These are phyloP conservation scores for Spea multiplicata DNA, from an alignment of 2,113 vertebrate species.

Conservation along the genomic window DNA sequence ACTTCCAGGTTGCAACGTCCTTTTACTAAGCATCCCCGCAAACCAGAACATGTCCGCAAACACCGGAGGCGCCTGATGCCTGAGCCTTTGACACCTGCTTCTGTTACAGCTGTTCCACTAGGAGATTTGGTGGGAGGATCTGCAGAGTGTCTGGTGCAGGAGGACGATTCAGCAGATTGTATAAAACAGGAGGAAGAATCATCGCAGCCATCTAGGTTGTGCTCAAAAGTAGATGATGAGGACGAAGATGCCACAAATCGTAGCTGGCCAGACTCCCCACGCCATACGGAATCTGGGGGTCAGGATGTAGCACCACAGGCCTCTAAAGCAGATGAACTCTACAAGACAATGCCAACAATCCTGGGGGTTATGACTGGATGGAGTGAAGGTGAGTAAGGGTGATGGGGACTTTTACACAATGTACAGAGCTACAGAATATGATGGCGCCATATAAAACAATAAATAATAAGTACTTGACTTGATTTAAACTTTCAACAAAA, in stretches of 20 bases:
- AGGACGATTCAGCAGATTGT: slow-evolving; percentile 39
- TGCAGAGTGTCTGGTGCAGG: slow-evolving; percentile 7
- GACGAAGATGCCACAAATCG: slow-evolving; percentile 51
- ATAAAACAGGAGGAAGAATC: slow-evolving; percentile 51
- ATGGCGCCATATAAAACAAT: neutral
- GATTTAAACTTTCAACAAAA: too few relatives aligned
- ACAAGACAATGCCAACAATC: slow-evolving; percentile 68
- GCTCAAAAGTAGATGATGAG: slow-evolving; percentile 22
- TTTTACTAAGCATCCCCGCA: slow-evolving; percentile 58
- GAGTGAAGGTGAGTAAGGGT: slow-evolving; percentile 70
- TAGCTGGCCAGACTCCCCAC: slow-evolving; percentile 57
- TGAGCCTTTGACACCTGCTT: slow-evolving; percentile 57
- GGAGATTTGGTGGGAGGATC: slow-evolving; percentile 45
- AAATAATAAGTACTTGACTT: too few relatives aligned
- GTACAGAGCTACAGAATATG: neutral
- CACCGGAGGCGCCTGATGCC: slow-evolving; percentile 58
- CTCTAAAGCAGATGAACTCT: slow-evolving; percentile 76
- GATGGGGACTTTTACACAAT: neutral
- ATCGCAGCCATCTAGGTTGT: slow-evolving; percentile 34
- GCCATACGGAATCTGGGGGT: slow-evolving; percentile 47
- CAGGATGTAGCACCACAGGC: slow-evolving; percentile 54
- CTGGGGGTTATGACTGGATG: slow-evolving; percentile 74
- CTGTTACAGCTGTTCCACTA: slow-evolving; percentile 3
- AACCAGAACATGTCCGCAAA: slow-evolving; percentile 53
- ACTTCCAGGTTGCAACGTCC: slow-evolving; percentile 52